Evolutionary conservation across 2,113 vertebrate genomes (phyloP).

Genomic region (Phyllostomus discolor): DNA sequence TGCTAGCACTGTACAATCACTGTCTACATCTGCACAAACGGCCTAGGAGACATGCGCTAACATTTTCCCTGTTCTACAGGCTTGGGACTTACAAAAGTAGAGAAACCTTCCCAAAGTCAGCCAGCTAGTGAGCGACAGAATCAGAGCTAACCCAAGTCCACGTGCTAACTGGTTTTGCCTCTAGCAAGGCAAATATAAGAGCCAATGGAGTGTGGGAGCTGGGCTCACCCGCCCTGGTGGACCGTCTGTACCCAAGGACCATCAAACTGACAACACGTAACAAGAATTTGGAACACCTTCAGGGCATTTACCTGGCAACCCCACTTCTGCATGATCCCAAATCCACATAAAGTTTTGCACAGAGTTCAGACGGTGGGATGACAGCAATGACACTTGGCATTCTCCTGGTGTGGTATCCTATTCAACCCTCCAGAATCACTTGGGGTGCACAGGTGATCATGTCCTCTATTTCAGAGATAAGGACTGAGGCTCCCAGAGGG

Average conservation of each 20-base stretch:
- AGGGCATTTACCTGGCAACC: not conserved
- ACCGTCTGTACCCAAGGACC: not conserved
- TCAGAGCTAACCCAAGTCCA: not conserved
- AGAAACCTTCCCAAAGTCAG: not conserved
- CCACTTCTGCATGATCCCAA: not conserved
- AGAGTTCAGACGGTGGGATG: not conserved
- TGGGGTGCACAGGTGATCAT: fast-evolving
- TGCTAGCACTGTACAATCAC: not conserved
- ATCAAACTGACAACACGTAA: not conserved
- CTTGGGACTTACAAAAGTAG: not conserved
- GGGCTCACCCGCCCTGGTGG: not conserved
- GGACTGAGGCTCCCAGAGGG: not conserved
- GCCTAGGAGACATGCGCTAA: too few species aligned
- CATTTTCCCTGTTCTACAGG: not conserved
- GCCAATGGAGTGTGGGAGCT: not conserved
- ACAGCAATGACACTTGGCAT: not conserved
- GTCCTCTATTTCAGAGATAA: not conserved
- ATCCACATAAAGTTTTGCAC: not conserved
- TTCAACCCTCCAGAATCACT: not conserved
- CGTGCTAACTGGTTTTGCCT: not conserved
- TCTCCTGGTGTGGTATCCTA: not conserved
- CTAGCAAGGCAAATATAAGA: not conserved
- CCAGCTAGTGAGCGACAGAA: not conserved
- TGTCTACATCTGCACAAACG: fast-evolving
- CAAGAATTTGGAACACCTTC: not conserved